Base-by-base conservation (phyloP, 2,888 invertebrate species). In the Pelosia muscerda region DNA sequence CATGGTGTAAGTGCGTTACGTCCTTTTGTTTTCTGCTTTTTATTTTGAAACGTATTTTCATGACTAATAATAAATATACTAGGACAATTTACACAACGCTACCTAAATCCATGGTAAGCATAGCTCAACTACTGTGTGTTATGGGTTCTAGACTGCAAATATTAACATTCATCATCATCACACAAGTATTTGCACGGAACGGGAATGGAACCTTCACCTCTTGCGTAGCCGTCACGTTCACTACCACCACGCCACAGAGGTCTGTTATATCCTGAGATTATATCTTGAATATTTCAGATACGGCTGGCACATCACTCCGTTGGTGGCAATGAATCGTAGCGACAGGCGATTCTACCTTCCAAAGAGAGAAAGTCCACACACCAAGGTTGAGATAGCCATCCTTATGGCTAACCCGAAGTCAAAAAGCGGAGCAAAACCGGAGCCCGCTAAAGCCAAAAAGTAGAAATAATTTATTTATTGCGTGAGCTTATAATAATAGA, bases 321-420 rank as follows among this genome's bases (percentile, higher is more conserved):
- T 94, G 4, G 76, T 90, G 13, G 75, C 77, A 0, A 84, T 92
- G 85, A 82, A 94, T 73, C 87, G 92, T 2, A 92, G 81, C 78
- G 94, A 95, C 76, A 77, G 73, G 0, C 87, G 94, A 0, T 93
- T 95, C 85, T 93, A 93, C 84, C 77, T 83, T 11, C 94, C 94
- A 0, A 84, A 86, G 79, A 78, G 62, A 15, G 94, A 94, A 66
- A 94, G 94, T 77, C 55, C 73, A 0, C 86, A 90, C 55, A 95
- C 94, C 63, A 95, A 95, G 81, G 78, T 94, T 0, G 94, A 93
- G 74, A 82, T 93, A 34, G 81, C 93, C 60, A 94, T 95, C 1
- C 84, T 85, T 4, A 91, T 89, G 89, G 87, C 86, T 19, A 94
- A 93, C 66, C 94, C 93, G 8, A 61, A 49, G 49, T 4, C 26